Evolutionary conservation across 2,113 vertebrate genomes (phyloP).

Genomic region (Takifugu bimaculatus): DNA sequence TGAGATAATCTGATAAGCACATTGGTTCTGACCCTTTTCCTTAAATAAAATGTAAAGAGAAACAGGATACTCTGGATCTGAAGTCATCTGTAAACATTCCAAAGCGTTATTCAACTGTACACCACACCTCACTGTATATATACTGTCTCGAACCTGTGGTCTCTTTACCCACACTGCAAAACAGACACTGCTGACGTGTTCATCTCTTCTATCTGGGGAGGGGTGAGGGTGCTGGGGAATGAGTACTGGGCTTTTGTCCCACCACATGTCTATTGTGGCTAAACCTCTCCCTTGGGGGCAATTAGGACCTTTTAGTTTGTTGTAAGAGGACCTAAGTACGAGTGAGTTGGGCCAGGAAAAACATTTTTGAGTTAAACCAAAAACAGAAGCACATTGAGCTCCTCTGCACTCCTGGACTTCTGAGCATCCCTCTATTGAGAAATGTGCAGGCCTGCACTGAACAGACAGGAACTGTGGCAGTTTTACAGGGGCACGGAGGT

Average conservation of each 20-base stretch:
- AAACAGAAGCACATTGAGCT: slow-evolving; percentile 93
- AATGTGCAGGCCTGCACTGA: slow-evolving; percentile 75
- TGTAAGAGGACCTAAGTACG: slow-evolving; percentile 93
- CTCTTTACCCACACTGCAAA: slow-evolving; percentile 53
- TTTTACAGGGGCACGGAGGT: slow-evolving; percentile 64
- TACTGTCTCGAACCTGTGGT: slow-evolving; percentile 65
- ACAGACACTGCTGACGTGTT: slow-evolving; percentile 80
- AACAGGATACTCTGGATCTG: slow-evolving; percentile 68
- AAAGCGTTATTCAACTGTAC: slow-evolving; percentile 53
- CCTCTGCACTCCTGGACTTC: slow-evolving; percentile 75
- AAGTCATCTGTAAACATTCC: slow-evolving; percentile 74
- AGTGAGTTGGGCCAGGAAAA: slow-evolving; percentile 89
- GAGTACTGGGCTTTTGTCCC: slow-evolving; percentile 88
- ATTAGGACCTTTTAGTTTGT: slow-evolving; percentile 95
- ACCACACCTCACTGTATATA: slow-evolving; percentile 49
- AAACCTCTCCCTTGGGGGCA: slow-evolving; percentile 87
- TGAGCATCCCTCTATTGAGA: slow-evolving; percentile 88
- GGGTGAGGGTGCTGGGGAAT: slow-evolving; percentile 81
- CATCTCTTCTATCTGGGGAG: slow-evolving; percentile 83
- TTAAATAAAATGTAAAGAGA: slow-evolving; percentile 62
- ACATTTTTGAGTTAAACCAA: slow-evolving; percentile 91
- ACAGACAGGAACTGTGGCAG: slow-evolving; percentile 82
- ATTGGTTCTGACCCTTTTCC: slow-evolving; percentile 54
- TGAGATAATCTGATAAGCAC: slow-evolving; percentile 55
- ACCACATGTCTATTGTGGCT: slow-evolving; percentile 90